Evolutionary conservation across 2,113 vertebrate genomes (phyloP).

Genomic region (Protomyctophum bolini): DNA sequence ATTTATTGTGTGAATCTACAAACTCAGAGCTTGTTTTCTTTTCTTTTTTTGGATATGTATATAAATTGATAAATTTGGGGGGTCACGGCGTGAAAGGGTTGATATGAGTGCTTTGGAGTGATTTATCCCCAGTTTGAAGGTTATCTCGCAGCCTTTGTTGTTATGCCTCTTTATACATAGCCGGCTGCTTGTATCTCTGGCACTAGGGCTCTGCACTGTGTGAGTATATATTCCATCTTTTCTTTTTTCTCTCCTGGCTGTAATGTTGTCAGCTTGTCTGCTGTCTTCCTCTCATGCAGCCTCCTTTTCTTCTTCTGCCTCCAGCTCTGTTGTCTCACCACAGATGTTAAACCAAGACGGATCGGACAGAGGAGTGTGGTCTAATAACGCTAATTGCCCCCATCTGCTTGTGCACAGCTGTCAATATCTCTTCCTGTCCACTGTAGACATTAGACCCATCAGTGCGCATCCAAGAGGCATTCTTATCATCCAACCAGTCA

Average conservation of each 20-base stretch:
- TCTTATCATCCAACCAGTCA: slow-evolving; percentile 36
- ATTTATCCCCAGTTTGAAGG: slow-evolving; percentile 9
- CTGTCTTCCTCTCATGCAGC: slow-evolving; percentile 8
- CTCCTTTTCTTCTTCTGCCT: slow-evolving; percentile 27
- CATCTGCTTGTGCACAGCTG: slow-evolving; percentile 72
- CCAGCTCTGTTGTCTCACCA: slow-evolving; percentile 20
- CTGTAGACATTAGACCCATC: slow-evolving; percentile 59
- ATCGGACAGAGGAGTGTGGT: slow-evolving; percentile 59
- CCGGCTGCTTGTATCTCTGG: no score
- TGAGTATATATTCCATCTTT: background rate
- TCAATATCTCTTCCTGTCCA: slow-evolving; percentile 60
- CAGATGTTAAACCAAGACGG: slow-evolving; percentile 63
- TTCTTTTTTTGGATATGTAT: no score
- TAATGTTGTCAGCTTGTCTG: slow-evolving; percentile 9
- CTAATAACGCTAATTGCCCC: slow-evolving; percentile 69
- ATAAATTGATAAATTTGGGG: no score
- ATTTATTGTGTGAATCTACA: no score
- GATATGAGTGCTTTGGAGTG: no score
- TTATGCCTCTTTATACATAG: background rate
- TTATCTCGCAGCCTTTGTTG: slow-evolving; percentile 24
- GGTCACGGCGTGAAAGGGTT: no score
- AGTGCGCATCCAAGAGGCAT: slow-evolving; percentile 41
- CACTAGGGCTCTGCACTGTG: background rate
- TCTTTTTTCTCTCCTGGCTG: slow-evolving; percentile 43
- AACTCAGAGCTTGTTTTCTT: no score